phyloP scores from a whole-genome alignment of 2,113 vertebrate species.

The Sebastes fasciatus region DNA sequence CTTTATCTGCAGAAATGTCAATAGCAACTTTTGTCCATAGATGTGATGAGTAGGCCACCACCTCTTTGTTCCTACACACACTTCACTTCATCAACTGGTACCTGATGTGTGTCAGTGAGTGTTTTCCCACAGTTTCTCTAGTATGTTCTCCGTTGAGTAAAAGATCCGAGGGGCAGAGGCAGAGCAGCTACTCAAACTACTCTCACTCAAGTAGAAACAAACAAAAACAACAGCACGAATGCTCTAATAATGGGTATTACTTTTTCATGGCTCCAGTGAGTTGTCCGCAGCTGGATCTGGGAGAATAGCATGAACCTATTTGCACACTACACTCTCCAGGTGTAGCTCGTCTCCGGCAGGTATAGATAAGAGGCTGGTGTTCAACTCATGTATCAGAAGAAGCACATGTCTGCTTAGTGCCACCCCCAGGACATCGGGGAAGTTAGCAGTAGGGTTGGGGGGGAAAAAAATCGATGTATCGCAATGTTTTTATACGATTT shows the following conservation, averaged over 20 bases:
- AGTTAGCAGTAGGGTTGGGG: neutral
- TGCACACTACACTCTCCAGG: neutral
- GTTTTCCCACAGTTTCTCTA: conserved; percentile 31
- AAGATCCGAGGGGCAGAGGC: conserved; percentile 19
- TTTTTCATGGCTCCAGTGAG: conserved; percentile 1
- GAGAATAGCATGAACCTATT: neutral
- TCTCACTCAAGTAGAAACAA: conserved; percentile 42
- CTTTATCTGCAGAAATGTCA: conserved; percentile 70
- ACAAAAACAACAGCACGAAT: conserved; percentile 15
- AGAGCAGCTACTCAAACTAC: conserved; percentile 40
- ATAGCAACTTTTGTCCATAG: conserved; percentile 47
- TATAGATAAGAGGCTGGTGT: neutral
- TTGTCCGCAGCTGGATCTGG: neutral
- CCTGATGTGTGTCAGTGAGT: conserved; percentile 38
- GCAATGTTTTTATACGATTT: no score
- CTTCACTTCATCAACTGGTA: conserved; percentile 45
- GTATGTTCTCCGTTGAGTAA: conserved; percentile 33
- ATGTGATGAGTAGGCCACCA: conserved; percentile 9
- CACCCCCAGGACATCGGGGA: neutral
- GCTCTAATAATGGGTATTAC: neutral
- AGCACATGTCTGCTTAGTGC: neutral
- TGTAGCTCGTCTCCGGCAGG: neutral
- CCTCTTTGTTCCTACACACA: conserved; percentile 43
- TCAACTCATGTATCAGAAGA: neutral
- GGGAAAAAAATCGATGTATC: no score